Base-by-base conservation (phyloP, 2,888 invertebrate genomes). In the Drepanosiphum platanoidis region DNA sequence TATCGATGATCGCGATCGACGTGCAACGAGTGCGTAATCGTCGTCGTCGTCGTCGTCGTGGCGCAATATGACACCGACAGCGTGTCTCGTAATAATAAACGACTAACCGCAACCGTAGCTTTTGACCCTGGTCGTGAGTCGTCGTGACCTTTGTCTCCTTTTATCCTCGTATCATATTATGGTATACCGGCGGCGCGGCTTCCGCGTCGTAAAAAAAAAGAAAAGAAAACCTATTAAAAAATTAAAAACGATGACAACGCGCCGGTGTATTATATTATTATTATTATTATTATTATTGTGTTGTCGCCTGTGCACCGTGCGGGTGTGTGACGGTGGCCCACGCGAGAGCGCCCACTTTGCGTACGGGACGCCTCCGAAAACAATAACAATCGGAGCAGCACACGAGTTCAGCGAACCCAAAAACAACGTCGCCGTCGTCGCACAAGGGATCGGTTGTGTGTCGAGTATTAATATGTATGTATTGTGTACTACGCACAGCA, bases 371-470 rank as follows among this genome's bases (percentile, higher is more conserved):
- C 81, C 81, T 82, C 61, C 81, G 61, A 82, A 82, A 84, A 70
- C 84, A 84, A 84, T 64, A 52, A 75, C 84, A 84, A 84, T 75
- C 77, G 84, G 84, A 75, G 75, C 84, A 75, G 75, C 84, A 30
- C 34, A 32, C 30, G 39, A 77, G 84, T 84, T 84, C 84, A 77
- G 66, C 84, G 84, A 84, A 84, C 84, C 71, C 72, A 15, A 81
- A 81, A 81, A 81, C 71, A 11, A 15, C 30, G 32, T 11, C n/a
- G n/a, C n/a, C n/a, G n/a, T n/a, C n/a, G 13, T 52, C n/a, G 1
- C 52, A 46, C 9, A 9, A 72, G 72, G 72, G 72, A 46, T 72
- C n/a, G 72, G 72, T 46, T 46, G 46, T 22, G 72, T 27, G 72
- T 72, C 13, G 36, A 22, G 22, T 34, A 36, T 71, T 71, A 42